Base-by-base conservation (phyloP, 1,140 invertebrate genomes). In the Anastrepha obliqua region DNA sequence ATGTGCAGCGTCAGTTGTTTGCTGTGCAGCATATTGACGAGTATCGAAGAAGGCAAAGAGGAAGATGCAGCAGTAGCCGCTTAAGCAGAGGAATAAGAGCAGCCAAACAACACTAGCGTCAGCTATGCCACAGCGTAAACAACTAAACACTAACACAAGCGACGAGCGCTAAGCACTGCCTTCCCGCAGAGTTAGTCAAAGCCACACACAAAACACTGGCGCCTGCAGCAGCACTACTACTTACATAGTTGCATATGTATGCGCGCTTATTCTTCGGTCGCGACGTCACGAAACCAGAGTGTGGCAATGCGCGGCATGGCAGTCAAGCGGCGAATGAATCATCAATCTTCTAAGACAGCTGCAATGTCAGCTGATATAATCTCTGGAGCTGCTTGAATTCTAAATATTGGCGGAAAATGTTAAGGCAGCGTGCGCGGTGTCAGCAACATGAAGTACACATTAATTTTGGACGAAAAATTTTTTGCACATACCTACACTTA, bases 311-410 rank as follows among this genome's bases (percentile, higher is more conserved):
- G 64, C 29, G 4, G n/a, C 20, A 7, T 9, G 64, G 20, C 64
- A 67, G 29, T 4, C 64, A 67, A 39, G 74, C 47, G n/a, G 47
- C 47, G 47, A 51, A 7, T 17, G 44, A 9, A 55, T 81, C 74
- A 81, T 81, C 74, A 81, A 81, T 81, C 74, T 81, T 55, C 74
- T 81, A 47, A 51, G 74, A 81, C 47, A 81, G 44, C 74, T 81
- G 74, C 74, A 81, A 58, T 81, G 47, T 55, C 47, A 81, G 47
- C 74, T 81, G 74, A 55, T 55, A n/a, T 81, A 81, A 55, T 81
- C 74, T 42, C 74, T 81, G 9, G 55, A 81, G 55, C 74, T 81
- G 42, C 74, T 81, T 55, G 74, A 81, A 81, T 81, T 81, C 51
- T 81, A 81, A 81, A 81, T 81, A 81, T 81, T 81, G 74, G 47